These are phyloP conservation scores for Urocitellus parryii DNA, from an alignment of 2,113 vertebrate genomes.

Conservation along the genomic window DNA sequence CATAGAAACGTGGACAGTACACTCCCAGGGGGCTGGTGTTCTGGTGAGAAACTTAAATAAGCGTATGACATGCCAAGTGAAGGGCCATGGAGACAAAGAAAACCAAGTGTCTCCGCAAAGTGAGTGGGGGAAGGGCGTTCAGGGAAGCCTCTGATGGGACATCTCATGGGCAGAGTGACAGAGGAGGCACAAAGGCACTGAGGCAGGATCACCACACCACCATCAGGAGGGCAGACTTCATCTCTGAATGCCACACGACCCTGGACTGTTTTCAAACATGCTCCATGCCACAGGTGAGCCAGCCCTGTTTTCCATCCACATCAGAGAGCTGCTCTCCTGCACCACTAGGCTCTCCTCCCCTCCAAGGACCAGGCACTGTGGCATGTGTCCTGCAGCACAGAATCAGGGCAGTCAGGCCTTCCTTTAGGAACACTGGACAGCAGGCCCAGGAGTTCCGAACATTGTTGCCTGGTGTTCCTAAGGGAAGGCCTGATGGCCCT, in stretches of 20 bases:
- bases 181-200: not conserved
- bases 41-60: not conserved
- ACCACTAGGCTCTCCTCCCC: not conserved
- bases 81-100: not conserved
- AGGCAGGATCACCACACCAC: not conserved
- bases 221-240: accelerated
- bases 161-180: not conserved
- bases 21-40: accelerated
- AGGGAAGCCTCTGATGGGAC: no score
- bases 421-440: not conserved
- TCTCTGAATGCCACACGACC: not conserved
- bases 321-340: not conserved
- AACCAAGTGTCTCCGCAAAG: not conserved
- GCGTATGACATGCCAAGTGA: not conserved
- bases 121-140: not conserved
- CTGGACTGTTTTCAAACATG: not conserved
- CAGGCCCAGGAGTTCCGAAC: not conserved
- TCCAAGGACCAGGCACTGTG: accelerated
- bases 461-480: no score
- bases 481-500: no score
- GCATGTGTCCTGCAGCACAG: not conserved
- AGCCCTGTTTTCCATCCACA: not conserved
- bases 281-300: not conserved
- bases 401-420: not conserved
- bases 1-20: not conserved